These are phyloP conservation scores for Scomber japonicus DNA, from an alignment of 2,113 vertebrate species.

Conservation along the genomic window DNA sequence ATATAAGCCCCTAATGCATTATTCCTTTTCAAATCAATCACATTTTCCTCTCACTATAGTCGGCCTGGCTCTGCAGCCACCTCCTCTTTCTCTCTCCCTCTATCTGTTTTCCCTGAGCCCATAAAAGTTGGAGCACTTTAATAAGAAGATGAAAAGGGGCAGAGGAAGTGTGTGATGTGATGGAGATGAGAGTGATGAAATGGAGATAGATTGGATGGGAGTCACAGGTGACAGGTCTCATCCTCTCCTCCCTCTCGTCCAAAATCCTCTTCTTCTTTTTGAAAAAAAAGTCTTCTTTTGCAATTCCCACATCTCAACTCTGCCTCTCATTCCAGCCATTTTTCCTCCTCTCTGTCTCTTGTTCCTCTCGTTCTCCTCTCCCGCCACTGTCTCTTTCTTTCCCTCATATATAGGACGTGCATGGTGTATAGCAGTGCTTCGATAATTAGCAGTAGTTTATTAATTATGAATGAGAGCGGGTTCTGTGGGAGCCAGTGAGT, in stretches of 20 bases:
- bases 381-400: slow-evolving; percentile 22
- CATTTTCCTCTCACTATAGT: slow-evolving; percentile 39
- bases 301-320: slow-evolving; percentile 38
- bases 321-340: slow-evolving; percentile 29
- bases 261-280: slow-evolving; percentile 23
- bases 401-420: slow-evolving; percentile 60
- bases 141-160: slow-evolving; percentile 67
- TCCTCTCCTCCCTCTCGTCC: slow-evolving; percentile 28
- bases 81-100: not conserved
- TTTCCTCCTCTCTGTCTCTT: slow-evolving; percentile 15
- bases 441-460: slow-evolving; percentile 82
- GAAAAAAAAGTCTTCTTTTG: slow-evolving; percentile 1
- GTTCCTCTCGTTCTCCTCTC: slow-evolving; percentile 9
- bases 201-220: slow-evolving; percentile 60
- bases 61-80: slow-evolving; percentile 25
- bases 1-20: slow-evolving; percentile 53
- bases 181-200: slow-evolving; percentile 72
- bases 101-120: slow-evolving; percentile 42
- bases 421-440: slow-evolving; percentile 44
- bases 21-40: slow-evolving; percentile 62
- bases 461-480: slow-evolving; percentile 79
- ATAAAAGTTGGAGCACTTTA: slow-evolving; percentile 73
- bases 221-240: slow-evolving; percentile 72
- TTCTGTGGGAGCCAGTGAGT: slow-evolving; percentile 78
- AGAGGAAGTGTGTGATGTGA: slow-evolving; percentile 62